Evolutionary conservation across 1,140 invertebrate species (phyloP).

Genomic region (Dinoponera quadriceps): DNA sequence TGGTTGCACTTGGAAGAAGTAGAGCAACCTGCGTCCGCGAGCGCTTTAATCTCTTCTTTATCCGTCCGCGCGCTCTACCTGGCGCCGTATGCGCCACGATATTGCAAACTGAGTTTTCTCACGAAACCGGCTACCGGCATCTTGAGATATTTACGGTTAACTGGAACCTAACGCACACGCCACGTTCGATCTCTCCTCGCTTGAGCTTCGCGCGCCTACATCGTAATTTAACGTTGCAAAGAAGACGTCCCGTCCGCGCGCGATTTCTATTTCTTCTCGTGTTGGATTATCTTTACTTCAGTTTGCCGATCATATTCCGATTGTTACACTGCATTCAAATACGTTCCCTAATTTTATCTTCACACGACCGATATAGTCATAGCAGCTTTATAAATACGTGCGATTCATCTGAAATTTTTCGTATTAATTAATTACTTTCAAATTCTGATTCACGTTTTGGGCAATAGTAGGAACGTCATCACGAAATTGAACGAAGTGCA

Average conservation of each 20-base stretch:
- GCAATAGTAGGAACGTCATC: constrained; percentile 28
- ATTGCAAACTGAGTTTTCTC: constrained; percentile 58
- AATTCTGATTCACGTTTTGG: constrained; percentile 4
- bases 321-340: not conserved
- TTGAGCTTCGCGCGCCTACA: not conserved
- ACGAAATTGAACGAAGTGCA: constrained; percentile 15
- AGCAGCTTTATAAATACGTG: not conserved
- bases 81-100: constrained; percentile 41
- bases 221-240: constrained; percentile 26
- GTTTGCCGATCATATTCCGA: not conserved
- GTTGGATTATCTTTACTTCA: constrained; percentile 1
- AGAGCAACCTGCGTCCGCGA: constrained; percentile 49
- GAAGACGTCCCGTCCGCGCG: not conserved
- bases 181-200: constrained; percentile 24
- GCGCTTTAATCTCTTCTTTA: constrained; percentile 61
- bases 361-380: not conserved
- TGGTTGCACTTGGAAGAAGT: constrained; percentile 60
- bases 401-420: not conserved
- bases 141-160: constrained; percentile 54
- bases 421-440: constrained; percentile 13
- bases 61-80: constrained; percentile 41
- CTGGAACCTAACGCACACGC: constrained; percentile 37
- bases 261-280: not conserved
- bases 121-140: constrained; percentile 55
- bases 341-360: not conserved